Conservation (phyloP, 1,140 invertebrate genomes). For the Cryptotermes secundus region DNA sequence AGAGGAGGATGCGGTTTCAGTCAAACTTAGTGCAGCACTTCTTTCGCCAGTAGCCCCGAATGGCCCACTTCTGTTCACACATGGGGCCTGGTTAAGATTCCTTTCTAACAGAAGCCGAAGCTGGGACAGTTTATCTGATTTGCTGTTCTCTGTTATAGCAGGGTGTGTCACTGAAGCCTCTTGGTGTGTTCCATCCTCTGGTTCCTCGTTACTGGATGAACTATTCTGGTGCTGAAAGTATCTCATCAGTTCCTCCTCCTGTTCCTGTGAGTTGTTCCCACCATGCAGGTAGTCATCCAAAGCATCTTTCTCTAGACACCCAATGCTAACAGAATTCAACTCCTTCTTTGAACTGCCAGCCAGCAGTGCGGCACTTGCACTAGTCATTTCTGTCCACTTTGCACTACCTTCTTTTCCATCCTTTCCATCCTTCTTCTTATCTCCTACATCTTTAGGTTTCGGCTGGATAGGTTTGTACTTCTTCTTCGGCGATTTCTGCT, state of each 20-base stretch:
- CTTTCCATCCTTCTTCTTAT: neutral
- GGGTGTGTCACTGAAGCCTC: slow-evolving; percentile 42
- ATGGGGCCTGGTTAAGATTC: slow-evolving; percentile 53
- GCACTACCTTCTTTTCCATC: neutral
- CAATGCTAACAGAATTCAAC: slow-evolving; percentile 25
- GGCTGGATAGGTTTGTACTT: slow-evolving; percentile 56
- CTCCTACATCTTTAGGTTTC: slow-evolving; percentile 42
- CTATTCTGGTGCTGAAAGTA: slow-evolving; percentile 65
- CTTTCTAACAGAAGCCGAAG: slow-evolving; percentile 68
- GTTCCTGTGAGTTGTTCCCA: slow-evolving; percentile 73
- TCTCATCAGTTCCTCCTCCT: slow-evolving; percentile 74
- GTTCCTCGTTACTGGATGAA: slow-evolving; percentile 33
- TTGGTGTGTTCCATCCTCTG: slow-evolving; percentile 28
- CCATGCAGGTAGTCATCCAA: slow-evolving; percentile 69
- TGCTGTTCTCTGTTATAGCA: slow-evolving; percentile 49
- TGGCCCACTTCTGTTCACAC: neutral
- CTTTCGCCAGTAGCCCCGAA: too few relatives aligned
- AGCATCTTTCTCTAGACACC: slow-evolving; percentile 66
- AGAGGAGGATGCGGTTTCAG: neutral
- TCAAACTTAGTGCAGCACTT: too few relatives aligned
- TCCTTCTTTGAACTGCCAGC: neutral
- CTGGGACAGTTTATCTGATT: slow-evolving; percentile 66
- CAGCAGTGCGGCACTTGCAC: neutral
- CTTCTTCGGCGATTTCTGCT: slow-evolving; percentile 38
- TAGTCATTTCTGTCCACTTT: neutral